A percentile compares a stretch with the other conserved stretches of the same genome.
These are phyloP conservation scores for Stomatorhinus walkeri DNA, from an alignment of 2,797 vertebrate species.

Conservation along the genomic window DNA sequence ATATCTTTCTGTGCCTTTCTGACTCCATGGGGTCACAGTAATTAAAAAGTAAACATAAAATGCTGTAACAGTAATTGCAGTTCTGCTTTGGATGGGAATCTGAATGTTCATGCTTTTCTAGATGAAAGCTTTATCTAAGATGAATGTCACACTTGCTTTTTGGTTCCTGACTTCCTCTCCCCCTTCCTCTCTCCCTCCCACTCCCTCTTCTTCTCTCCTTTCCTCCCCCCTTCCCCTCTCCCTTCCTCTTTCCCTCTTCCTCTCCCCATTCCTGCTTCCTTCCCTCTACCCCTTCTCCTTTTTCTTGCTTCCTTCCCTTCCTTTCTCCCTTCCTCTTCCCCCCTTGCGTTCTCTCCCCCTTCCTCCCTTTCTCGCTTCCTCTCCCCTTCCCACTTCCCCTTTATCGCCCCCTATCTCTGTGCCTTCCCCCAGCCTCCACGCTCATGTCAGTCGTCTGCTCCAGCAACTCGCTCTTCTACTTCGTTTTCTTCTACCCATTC, in stretches of 20 bases:
- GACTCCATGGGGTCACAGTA: background rate
- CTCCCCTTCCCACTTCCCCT: background rate
- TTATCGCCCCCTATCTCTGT: background rate
- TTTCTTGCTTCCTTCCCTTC: background rate
- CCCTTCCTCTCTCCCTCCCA: too few relatives aligned
- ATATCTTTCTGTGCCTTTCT: background rate
- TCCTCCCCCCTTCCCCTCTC: background rate
- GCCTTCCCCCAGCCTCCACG: constrained; percentile 63
- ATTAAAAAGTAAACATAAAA: background rate
- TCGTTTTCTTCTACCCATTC: constrained; percentile 97
- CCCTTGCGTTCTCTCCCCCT: background rate
- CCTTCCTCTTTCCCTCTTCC: constrained; percentile 44
- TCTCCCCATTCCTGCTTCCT: background rate
- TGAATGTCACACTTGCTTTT: background rate
- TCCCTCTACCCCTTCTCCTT: background rate
- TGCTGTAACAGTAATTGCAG: background rate
- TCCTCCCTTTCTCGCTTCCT: background rate
- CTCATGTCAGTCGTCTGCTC: constrained; percentile 89
- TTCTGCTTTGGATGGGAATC: background rate
- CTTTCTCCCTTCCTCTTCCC: background rate
- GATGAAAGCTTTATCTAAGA: background rate
- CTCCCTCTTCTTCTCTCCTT: background rate
- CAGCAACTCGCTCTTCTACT: constrained; percentile 93
- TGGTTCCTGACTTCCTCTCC: background rate
- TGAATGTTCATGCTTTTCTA: background rate